These are phyloP conservation scores for Drosophila lacicola DNA, from an alignment of 2,888 invertebrate genomes.

Conservation along the genomic window DNA sequence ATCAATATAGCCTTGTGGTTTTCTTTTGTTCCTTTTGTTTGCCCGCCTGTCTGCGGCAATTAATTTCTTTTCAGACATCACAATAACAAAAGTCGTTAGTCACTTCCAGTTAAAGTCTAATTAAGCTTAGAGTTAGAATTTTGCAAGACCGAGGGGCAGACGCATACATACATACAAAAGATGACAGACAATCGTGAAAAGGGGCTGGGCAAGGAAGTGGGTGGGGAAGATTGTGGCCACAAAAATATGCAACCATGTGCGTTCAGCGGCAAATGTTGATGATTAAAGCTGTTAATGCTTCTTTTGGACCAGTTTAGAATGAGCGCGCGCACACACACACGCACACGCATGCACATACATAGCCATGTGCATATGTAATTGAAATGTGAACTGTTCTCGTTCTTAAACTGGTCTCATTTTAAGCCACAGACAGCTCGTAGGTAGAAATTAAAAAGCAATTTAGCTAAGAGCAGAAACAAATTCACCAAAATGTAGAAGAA, in stretches of 20 bases:
- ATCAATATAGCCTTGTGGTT: constrained; percentile 69
- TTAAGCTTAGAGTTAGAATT: constrained; percentile 72
- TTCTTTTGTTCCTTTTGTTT: constrained; percentile 54
- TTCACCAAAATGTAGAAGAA: constrained; percentile 20
- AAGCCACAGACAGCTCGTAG: constrained; percentile 9
- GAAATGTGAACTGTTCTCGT: constrained; percentile 31
- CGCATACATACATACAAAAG: constrained; percentile 11
- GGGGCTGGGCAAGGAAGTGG: constrained; percentile 29
- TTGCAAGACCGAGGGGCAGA: constrained; percentile 50
- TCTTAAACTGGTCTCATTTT: constrained; percentile 8
- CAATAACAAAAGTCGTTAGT: constrained; percentile 68
- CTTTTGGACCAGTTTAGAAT: constrained; percentile 36
- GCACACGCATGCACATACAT: neutral
- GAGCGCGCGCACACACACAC: neutral
- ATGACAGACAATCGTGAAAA: constrained; percentile 23
- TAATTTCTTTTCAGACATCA: constrained; percentile 62
- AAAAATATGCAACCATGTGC: constrained; percentile 1
- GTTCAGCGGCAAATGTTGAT: constrained; percentile 14
- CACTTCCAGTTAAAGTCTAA: constrained; percentile 78
- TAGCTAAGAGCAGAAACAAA: constrained; percentile 7
- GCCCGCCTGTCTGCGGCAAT: constrained; percentile 66
- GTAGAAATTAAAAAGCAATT: constrained; percentile 56
- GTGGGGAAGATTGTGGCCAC: constrained; percentile 13
- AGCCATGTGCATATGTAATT: constrained; percentile 10
- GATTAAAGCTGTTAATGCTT: constrained; percentile 31